Percentiles rank a stretch among this genome's conserved stretches.
Evolutionary conservation across 2,888 invertebrate species (phyloP).

Genomic region (Dusona sp.): DNA sequence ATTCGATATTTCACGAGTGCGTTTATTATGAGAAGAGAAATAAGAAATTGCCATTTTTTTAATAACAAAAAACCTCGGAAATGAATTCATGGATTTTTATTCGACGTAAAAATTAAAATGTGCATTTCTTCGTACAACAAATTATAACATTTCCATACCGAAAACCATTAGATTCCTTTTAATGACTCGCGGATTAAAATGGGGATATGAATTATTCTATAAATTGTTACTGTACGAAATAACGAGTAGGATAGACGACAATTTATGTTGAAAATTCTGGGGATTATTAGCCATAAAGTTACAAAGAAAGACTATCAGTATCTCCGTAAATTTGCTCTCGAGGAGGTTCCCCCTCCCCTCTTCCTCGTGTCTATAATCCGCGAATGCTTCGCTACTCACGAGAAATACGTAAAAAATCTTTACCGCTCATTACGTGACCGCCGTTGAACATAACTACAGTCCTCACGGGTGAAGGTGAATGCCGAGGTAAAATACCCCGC

Average conservation of each 20-base stretch:
- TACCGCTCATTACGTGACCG: constrained; percentile 64
- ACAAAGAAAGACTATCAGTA: neutral
- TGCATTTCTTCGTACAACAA: no score
- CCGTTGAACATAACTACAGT: constrained; percentile 46
- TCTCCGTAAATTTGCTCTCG: constrained; percentile 25
- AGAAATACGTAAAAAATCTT: constrained; percentile 57
- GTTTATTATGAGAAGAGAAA: neutral
- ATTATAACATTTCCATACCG: neutral
- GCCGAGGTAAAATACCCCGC: constrained; percentile 58
- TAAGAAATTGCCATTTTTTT: neutral
- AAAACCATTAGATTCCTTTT: neutral
- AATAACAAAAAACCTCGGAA: neutral
- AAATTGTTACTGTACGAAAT: neutral
- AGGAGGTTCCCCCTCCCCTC: constrained; percentile 37
- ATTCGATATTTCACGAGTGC: neutral
- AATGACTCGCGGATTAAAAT: neutral
- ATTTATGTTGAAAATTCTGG: constrained; percentile 2
- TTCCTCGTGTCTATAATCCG: constrained; percentile 51
- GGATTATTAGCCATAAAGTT: neutral
- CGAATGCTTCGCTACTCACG: constrained; percentile 24
- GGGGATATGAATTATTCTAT: neutral
- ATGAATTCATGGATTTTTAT: no score
- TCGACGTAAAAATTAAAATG: no score
- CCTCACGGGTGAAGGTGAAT: constrained; percentile 67
- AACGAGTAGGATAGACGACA: neutral